Percentiles rank a stretch among this genome's conserved stretches.
These are phyloP conservation scores for Macrosoma leucophasiata DNA, from an alignment of 2,888 invertebrate species.

Conservation along the genomic window DNA sequence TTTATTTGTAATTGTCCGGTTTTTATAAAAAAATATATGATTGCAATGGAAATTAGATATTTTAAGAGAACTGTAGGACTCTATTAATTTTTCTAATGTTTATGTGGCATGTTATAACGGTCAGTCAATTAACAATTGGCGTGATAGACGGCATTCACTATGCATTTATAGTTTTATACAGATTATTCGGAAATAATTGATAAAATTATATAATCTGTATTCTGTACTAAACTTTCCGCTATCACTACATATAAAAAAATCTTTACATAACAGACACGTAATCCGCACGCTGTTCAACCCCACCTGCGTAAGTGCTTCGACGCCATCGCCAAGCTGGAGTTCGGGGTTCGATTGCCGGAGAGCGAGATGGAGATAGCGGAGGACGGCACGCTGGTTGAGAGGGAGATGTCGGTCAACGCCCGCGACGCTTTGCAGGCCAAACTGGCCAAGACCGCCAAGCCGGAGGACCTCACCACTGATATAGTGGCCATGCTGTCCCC, in stretches of 20 bases:
- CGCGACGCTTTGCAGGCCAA: slow-evolving; percentile 57
- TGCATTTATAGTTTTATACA: too few relatives aligned
- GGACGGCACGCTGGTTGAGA: slow-evolving; percentile 63
- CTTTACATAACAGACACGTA: slow-evolving; percentile 77
- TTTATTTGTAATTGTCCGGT: too few relatives aligned
- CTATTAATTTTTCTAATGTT: slow-evolving; percentile 3
- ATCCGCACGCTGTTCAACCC: slow-evolving; percentile 92
- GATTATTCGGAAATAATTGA: too few relatives aligned
- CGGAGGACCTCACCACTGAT: slow-evolving; percentile 82
- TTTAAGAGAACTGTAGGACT: too few relatives aligned
- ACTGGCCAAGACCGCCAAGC: slow-evolving; percentile 51
- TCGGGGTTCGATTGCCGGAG: slow-evolving; percentile 77
- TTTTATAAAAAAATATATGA: too few relatives aligned
- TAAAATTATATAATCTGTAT: too few relatives aligned
- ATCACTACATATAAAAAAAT: too few relatives aligned
- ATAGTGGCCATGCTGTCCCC: slow-evolving; percentile 93
- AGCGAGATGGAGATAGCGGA: slow-evolving; percentile 71
- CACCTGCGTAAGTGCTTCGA: slow-evolving; percentile 94
- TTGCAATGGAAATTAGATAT: too few relatives aligned
- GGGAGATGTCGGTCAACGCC: slow-evolving; percentile 61
- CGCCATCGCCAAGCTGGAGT: slow-evolving; percentile 86
- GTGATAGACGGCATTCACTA: too few relatives aligned
- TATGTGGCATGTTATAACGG: too few relatives aligned
- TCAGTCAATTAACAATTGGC: too few relatives aligned
- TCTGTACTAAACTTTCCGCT: too few relatives aligned